Base-by-base conservation (phyloP, 1,140 invertebrate species). In the Eumeta japonica region DNA sequence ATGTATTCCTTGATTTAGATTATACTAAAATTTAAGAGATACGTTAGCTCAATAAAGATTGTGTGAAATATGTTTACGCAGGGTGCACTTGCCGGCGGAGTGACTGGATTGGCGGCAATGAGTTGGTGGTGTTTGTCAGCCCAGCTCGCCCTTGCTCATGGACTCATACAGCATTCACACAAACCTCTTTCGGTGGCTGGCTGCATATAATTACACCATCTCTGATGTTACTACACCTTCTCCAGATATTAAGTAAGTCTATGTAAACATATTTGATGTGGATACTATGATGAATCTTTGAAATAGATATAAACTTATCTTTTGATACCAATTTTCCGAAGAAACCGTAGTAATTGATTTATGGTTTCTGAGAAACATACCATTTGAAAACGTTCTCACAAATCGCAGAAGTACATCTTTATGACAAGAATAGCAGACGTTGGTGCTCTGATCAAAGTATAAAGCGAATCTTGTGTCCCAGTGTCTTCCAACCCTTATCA, bases 271-370 rank as follows among this genome's bases (percentile, higher is more conserved):
- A 41, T 86, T 87, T 70, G 79, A 86, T 92, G 2, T 93, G 89
- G 62, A 88, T 89, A 1, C 90, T 90, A 12, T 88, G 89, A 5
- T 76, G 92, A 46, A 89, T 90, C 39, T 70, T 92, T 37, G 87
- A 84, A 64, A 84, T 87, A 78, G 81, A 83, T 84, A 68, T n/a
- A n/a, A n/a, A n/a, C n/a, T n/a, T n/a, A n/a, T n/a, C n/a, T n/a
- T n/a, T n/a, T n/a, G n/a, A 46, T 46, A 49, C 34, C 17, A 15
- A 17, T 10, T 7, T 16, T 16, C 5, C 10, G 11, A 5, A 32
- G 30, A 5, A 10, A 7, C 5, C 12, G 15, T 10, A 7, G 12
- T 11, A 13, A 7, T 5, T 13, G 30, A 11, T 13, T 48, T 45
- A 3, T 11, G 63, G 12, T 39, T 55, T 11, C 33, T 60, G 1